Evolutionary conservation across 2,113 vertebrate genomes (phyloP), one percentile per base, ranked within the genome.

Genomic region (Tapirus terrestris): DNA sequence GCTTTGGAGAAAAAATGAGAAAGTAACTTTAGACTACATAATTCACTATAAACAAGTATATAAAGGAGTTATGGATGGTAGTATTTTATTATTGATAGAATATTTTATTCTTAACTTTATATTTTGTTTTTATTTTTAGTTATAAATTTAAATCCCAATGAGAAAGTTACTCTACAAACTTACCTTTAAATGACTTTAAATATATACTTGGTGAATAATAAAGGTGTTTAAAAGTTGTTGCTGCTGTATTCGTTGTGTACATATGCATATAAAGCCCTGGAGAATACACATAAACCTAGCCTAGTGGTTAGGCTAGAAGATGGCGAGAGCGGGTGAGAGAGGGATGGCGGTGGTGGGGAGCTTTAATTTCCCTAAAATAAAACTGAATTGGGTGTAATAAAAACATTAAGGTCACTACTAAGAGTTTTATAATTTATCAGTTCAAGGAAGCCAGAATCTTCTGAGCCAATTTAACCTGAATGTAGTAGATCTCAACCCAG

Each of bases 101-200:
- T 8, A 56, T 43, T 91, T 51, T 72, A n/a, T 53, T 88, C 43
- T 88, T 81, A 75, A 4, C 29, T 79, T 79, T 60, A 73, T 8
- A 45, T 75, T 84, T 81, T 91, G 20, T 73, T 89, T 45, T 79
- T 51, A 80, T 31, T 83, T 88, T 92, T 75, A 89, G 2, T 92
- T 84, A 58, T 8, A 92, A 89, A 68, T 85, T 48, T 94, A 96
- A 92, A 84, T 29, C 20, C 4, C 20, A 95, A 73, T 88, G 17
- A 90, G 31, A 93, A 84, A 89, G 31, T 45, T 60, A 89, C 51
- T 79, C 51, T 92, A 88, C 21, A 73, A 81, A 89, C 12, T 77
- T 82, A 68, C 6, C 23, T 87, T 94, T 94, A 75, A 76, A 43
- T 90, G 65, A 25, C 21, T 72, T 77, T 36, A 79, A 56, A 88